Conservation (phyloP, 2,113 vertebrate genomes). For the Fulica atra region DNA sequence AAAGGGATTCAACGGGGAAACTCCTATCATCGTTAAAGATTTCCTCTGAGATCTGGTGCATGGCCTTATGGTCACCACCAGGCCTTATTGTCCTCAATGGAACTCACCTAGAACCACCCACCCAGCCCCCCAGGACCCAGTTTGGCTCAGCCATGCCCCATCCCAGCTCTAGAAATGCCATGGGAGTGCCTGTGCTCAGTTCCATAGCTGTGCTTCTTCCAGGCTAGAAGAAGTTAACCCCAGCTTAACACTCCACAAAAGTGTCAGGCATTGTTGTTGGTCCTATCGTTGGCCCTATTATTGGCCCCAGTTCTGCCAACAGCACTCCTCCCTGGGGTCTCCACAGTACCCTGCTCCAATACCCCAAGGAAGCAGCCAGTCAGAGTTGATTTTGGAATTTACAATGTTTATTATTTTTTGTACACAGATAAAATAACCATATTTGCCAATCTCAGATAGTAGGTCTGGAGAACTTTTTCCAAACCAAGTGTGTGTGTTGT, state of each 20-base stretch:
- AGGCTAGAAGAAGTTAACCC: too few species aligned
- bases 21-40: background rate
- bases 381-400: background rate
- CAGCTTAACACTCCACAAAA: background rate
- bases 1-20: background rate
- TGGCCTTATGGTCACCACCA: background rate
- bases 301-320: background rate
- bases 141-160: background rate
- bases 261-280: background rate
- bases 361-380: accelerated
- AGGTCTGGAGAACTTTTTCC: background rate
- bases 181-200: background rate
- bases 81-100: background rate
- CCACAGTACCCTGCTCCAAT: background rate
- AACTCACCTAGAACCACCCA: background rate
- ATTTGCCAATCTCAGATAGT: background rate
- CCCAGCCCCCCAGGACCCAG: background rate
- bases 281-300: background rate
- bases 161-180: background rate
- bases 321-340: background rate
- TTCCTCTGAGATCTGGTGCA: background rate
- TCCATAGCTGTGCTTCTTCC: background rate
- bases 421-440: background rate
- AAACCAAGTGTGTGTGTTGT: accelerated
- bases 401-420: background rate